These are phyloP conservation scores for Hydractinia symbiolongicarpus DNA, from an alignment of 30 jellyfish, hydroid and myxozoan species.

Conservation along the genomic window DNA sequence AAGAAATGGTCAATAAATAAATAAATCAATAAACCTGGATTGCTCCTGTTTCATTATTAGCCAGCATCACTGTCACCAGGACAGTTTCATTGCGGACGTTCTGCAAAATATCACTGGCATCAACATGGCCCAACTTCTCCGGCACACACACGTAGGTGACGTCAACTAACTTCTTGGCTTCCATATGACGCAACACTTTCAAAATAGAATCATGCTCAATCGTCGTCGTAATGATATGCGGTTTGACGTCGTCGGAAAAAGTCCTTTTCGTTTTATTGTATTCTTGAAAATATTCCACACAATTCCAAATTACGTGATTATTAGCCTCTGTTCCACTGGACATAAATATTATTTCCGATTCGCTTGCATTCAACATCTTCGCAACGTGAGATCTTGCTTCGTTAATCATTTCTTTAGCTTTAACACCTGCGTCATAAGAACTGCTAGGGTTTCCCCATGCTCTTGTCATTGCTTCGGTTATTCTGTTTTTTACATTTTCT, in stretches of 20 bases:
- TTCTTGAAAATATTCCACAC: constrained; percentile 14
- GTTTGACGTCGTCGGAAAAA: background rate
- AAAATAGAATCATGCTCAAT: constrained; percentile 88
- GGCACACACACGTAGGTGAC: constrained; percentile 63
- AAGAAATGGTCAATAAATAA: no score
- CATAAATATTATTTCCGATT: constrained; percentile 54
- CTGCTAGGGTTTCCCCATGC: constrained; percentile 99
- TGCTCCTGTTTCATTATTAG: constrained; percentile 93
- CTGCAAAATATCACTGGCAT: constrained; percentile 28
- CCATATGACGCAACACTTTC: constrained; percentile 37
- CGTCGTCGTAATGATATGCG: constrained; percentile 62
- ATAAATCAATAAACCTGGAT: constrained; percentile 49
- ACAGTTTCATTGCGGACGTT: constrained; percentile 53
- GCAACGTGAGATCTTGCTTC: constrained; percentile 61
- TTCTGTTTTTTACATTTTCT: constrained; percentile 59
- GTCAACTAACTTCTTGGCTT: constrained; percentile 27
- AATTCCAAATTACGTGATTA: constrained; percentile 31
- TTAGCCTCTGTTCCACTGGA: constrained; percentile 97
- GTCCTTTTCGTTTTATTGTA: background rate
- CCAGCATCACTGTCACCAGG: constrained; percentile 71
- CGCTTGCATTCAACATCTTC: constrained; percentile 44
- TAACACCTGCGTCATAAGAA: constrained; percentile 64
- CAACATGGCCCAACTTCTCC: constrained; percentile 63
- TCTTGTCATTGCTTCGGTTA: constrained; percentile 41
- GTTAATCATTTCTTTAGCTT: constrained; percentile 62